Conservation (phyloP, 2,113 vertebrate species). For the Electrona antarctica region DNA sequence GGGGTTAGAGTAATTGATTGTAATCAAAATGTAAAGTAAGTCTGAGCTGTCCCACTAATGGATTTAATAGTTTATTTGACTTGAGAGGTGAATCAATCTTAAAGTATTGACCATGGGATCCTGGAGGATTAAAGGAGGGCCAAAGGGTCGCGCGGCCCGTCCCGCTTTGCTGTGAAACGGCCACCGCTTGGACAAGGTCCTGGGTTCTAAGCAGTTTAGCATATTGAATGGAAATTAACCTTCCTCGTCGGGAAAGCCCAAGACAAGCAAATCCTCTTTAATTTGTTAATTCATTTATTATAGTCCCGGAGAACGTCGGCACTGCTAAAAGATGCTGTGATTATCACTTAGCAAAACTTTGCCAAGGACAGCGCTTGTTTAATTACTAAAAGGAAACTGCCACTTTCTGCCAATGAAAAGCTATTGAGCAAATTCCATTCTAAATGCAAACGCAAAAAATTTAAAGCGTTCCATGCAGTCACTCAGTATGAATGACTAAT, state of each 20-base stretch:
- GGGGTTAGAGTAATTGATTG: slow-evolving; percentile 66
- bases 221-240: slow-evolving; percentile 75
- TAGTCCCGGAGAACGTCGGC: slow-evolving; percentile 32
- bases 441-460: slow-evolving; percentile 39
- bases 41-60: slow-evolving; percentile 66
- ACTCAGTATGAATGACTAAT: slow-evolving; percentile 23
- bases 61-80: slow-evolving; percentile 80
- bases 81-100: slow-evolving; percentile 78
- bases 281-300: slow-evolving; percentile 68
- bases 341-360: slow-evolving; percentile 40
- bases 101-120: slow-evolving; percentile 69
- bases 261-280: slow-evolving; percentile 66
- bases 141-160: slow-evolving; percentile 49
- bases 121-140: slow-evolving; percentile 68
- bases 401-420: background rate
- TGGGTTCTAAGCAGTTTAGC: slow-evolving; percentile 64
- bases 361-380: slow-evolving; percentile 24
- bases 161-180: slow-evolving; percentile 38
- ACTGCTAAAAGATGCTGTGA: slow-evolving; percentile 35
- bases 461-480: slow-evolving; percentile 23
- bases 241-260: slow-evolving; percentile 48
- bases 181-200: slow-evolving; percentile 51
- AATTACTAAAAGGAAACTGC: background rate
- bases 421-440: slow-evolving; percentile 45
- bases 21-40: slow-evolving; percentile 78